These are phyloP conservation scores for Octopus sinensis DNA, from an alignment of 1,140 invertebrate genomes.

Conservation along the genomic window DNA sequence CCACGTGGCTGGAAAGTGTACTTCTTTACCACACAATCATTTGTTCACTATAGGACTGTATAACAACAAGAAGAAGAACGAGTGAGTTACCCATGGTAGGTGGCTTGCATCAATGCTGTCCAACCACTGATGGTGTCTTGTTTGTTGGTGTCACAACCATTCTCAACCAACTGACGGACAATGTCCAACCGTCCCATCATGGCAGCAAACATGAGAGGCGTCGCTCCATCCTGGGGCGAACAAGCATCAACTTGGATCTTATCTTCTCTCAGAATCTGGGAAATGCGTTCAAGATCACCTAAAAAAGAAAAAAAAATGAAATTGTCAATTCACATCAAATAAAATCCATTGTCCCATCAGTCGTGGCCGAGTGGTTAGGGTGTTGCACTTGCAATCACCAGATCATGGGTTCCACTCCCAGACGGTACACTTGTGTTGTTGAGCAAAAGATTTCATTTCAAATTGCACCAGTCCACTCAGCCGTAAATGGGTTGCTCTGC, in stretches of 20 bases:
- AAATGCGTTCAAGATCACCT: constrained; percentile 50
- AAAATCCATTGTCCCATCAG: too few species aligned
- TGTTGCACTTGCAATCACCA: too few species aligned
- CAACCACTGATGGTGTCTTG: constrained; percentile 58
- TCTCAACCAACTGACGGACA: constrained; percentile 49
- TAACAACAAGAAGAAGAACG: background rate
- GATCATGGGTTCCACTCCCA: too few species aligned
- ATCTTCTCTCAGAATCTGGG: constrained; percentile 51
- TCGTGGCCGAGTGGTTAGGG: too few species aligned
- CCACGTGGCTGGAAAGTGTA: too few species aligned
- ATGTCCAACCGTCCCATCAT: constrained; percentile 56
- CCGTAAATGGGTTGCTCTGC: too few species aligned
- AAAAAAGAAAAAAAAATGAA: background rate
- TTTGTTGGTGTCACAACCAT: constrained; percentile 56
- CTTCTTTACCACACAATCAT: too few species aligned
- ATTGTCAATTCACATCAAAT: too few species aligned
- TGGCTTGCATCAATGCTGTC: constrained; percentile 60
- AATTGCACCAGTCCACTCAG: too few species aligned
- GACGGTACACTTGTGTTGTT: too few species aligned
- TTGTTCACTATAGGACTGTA: background rate
- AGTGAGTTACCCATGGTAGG: constrained; percentile 55
- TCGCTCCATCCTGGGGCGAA: constrained; percentile 55
- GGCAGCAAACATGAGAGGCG: constrained; percentile 57
- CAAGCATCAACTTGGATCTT: constrained; percentile 49
- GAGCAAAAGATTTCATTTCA: too few species aligned